Percentiles rank a stretch among this genome's conserved stretches.
phyloP scores from a whole-genome alignment of 1,140 invertebrate genomes.

The Drosophila willistoni region DNA sequence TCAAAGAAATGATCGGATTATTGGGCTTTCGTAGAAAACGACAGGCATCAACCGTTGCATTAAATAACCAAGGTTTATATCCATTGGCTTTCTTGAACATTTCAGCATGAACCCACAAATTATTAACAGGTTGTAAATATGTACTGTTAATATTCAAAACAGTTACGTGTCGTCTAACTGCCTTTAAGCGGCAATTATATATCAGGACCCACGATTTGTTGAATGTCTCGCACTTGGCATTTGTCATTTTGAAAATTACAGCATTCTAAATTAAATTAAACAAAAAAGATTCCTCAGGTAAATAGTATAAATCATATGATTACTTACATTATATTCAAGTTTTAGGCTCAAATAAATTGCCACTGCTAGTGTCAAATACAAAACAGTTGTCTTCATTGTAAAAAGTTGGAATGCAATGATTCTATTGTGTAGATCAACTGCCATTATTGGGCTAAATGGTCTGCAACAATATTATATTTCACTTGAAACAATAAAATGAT shows the following conservation, averaged over 20 bases:
- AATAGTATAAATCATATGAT: too few species aligned
- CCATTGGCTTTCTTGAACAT: slow-evolving; percentile 30
- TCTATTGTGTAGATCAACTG: too few species aligned
- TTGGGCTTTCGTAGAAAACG: background rate
- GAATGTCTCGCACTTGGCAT: slow-evolving; percentile 13
- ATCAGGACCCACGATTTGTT: slow-evolving; percentile 31
- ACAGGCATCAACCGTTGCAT: slow-evolving; percentile 15
- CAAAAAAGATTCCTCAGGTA: too few species aligned
- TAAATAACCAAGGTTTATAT: slow-evolving; percentile 31
- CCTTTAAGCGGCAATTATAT: slow-evolving; percentile 30
- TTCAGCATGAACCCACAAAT: slow-evolving; percentile 1
- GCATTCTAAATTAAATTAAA: too few species aligned
- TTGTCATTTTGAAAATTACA: slow-evolving; percentile 28
- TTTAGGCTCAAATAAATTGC: too few species aligned
- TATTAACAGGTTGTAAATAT: slow-evolving; percentile 1
- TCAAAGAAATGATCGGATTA: background rate
- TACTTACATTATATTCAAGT: too few species aligned
- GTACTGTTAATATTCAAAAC: slow-evolving; percentile 24
- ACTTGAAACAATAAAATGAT: too few species aligned
- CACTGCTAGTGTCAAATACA: too few species aligned
- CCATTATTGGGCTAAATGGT: too few species aligned
- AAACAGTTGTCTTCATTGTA: too few species aligned
- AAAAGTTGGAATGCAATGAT: too few species aligned
- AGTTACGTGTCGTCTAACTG: slow-evolving; percentile 14
- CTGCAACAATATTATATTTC: too few species aligned